Percentiles rank a stretch among this genome's conserved stretches.
phyloP scores from a whole-genome alignment of 2,888 invertebrate genomes.

The Tholera decimalis region DNA sequence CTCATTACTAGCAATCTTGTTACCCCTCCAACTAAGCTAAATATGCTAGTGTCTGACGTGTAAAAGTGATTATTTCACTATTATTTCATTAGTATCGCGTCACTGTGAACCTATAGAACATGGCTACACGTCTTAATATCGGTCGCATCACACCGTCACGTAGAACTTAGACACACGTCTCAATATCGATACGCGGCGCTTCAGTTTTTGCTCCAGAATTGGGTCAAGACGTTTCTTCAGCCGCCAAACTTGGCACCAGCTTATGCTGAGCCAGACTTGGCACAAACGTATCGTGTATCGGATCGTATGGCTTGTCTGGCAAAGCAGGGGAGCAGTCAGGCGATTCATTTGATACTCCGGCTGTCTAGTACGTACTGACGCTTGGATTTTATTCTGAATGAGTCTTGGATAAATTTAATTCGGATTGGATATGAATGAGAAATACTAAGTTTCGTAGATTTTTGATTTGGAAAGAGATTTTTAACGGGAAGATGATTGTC shows the following conservation, averaged over 20 bases:
- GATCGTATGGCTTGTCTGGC: constrained; percentile 2
- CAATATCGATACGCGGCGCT: constrained; percentile 31
- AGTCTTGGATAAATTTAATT: constrained; percentile 11
- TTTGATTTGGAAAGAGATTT: background rate
- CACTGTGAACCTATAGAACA: too few species aligned
- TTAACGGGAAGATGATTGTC: too few species aligned
- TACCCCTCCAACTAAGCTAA: too few species aligned
- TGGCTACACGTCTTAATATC: too few species aligned
- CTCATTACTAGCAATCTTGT: too few species aligned
- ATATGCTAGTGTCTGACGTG: too few species aligned
- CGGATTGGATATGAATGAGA: background rate
- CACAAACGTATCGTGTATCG: constrained; percentile 8
- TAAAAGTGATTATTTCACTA: too few species aligned
- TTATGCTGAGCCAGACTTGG: constrained; percentile 16
- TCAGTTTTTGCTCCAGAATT: constrained; percentile 41
- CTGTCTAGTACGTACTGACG: constrained; percentile 3
- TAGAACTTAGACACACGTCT: background rate
- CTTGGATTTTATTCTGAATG: constrained; percentile 13
- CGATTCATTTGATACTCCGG: constrained; percentile 18
- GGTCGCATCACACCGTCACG: background rate
- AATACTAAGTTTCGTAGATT: background rate
- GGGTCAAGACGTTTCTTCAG: constrained; percentile 42
- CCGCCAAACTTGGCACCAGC: constrained; percentile 26
- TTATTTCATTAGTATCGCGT: too few species aligned
- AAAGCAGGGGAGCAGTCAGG: background rate